Conservation (phyloP, 2,888 invertebrate species). For the Parthenolecanium corni region DNA sequence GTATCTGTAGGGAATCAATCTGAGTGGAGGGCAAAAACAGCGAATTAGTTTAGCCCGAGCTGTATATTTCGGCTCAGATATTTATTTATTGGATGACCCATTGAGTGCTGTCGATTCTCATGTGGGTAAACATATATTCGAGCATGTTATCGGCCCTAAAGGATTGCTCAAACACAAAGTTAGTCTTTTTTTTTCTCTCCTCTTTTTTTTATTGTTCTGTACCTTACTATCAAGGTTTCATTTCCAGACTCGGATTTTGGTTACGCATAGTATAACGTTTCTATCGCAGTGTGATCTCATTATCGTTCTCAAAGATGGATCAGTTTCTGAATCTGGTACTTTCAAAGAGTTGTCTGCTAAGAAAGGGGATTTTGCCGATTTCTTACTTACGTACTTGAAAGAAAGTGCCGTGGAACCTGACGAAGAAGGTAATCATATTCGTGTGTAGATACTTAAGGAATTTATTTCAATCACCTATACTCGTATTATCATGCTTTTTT, state of each 20-base stretch:
- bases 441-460: background rate
- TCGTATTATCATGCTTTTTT: conserved; percentile 31
- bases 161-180: conserved; percentile 39
- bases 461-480: background rate
- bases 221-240: background rate
- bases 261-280: conserved; percentile 90
- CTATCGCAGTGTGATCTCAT: conserved; percentile 83
- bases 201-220: background rate
- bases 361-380: conserved; percentile 75
- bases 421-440: conserved; percentile 30
- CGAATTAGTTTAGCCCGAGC: conserved; percentile 83
- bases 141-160: conserved; percentile 47
- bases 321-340: conserved; percentile 76
- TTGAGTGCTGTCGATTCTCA: conserved; percentile 55
- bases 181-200: background rate
- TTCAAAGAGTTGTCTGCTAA: conserved; percentile 78
- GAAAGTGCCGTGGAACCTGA: conserved; percentile 40
- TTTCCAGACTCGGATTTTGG: conserved; percentile 64
- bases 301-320: conserved; percentile 75
- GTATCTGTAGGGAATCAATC: conserved; percentile 53
- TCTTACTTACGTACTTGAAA: conserved; percentile 65
- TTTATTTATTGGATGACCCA: conserved; percentile 92
- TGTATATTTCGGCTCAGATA: conserved; percentile 75
- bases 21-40: conserved; percentile 85
- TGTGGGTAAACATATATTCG: conserved; percentile 53